Percentiles rank a stretch among this genome's conserved stretches.
phyloP scores from a whole-genome alignment of 2,113 vertebrate genomes.

The Jacana jacana region DNA sequence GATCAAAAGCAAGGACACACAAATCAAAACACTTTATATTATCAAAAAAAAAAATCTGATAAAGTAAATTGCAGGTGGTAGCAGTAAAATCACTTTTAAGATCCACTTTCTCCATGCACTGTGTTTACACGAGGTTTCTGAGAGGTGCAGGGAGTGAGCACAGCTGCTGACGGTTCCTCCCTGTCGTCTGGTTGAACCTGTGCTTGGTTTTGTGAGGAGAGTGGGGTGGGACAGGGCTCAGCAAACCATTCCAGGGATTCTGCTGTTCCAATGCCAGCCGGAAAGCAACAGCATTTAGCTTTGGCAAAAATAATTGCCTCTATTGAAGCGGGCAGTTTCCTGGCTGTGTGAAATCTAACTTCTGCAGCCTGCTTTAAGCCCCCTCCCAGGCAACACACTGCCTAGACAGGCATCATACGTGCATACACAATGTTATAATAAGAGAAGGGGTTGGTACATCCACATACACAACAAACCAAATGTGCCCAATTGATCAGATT shows the following conservation, averaged over 20 bases:
- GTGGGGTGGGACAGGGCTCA: neutral
- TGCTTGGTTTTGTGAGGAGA: neutral
- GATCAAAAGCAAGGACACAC: neutral
- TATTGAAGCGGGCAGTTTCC: neutral
- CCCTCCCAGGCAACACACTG: neutral
- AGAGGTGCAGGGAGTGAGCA: neutral
- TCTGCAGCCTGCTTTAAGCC: neutral
- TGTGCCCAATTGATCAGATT: slow-evolving; percentile 30
- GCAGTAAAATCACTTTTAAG: neutral
- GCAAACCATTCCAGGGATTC: neutral
- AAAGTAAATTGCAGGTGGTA: neutral
- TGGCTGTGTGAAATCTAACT: neutral
- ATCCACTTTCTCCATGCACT: neutral
- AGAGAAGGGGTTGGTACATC: neutral
- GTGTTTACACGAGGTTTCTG: slow-evolving; percentile 5
- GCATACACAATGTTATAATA: neutral
- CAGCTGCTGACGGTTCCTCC: neutral
- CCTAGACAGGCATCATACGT: neutral
- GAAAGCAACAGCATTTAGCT: neutral
- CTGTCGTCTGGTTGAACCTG: neutral
- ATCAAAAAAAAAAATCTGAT: neutral
- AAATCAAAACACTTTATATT: neutral
- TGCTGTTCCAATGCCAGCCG: neutral
- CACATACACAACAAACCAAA: slow-evolving; percentile 4
- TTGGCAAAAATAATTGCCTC: neutral